These are phyloP conservation scores for Netelia inedita DNA, from an alignment of 2,888 invertebrate genomes.

Conservation along the genomic window DNA sequence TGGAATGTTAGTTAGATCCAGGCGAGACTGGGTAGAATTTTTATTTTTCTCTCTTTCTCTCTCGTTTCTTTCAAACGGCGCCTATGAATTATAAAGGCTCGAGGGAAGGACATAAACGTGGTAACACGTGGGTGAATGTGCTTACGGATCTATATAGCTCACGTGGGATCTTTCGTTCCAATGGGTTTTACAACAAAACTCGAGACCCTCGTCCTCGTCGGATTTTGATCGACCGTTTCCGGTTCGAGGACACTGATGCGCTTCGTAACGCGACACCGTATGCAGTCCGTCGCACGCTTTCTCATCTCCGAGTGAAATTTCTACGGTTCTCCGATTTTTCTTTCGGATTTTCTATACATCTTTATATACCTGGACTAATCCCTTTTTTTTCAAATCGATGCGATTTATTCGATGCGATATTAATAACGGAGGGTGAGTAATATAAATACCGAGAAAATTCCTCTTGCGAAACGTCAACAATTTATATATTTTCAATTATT, in stretches of 20 bases:
- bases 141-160: conserved; percentile 27
- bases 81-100: background rate
- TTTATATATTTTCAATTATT: no score
- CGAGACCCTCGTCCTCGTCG: conserved; percentile 49
- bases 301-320: background rate
- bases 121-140: conserved; percentile 41
- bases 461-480: no score
- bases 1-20: conserved; percentile 7
- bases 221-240: conserved; percentile 68
- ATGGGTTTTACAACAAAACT: conserved; percentile 18
- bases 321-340: background rate
- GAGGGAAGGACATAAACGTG: conserved; percentile 1
- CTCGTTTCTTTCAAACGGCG: no score
- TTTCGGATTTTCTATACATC: conserved; percentile 9
- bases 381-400: background rate
- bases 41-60: conserved; percentile 17
- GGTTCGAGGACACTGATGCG: conserved; percentile 46
- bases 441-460: no score
- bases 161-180: conserved; percentile 37
- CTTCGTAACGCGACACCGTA: conserved; percentile 61
- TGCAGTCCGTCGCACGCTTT: conserved; percentile 8
- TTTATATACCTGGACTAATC: conserved; percentile 22
- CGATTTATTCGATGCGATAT: no score
- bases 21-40: conserved; percentile 15
- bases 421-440: no score